Conservation (phyloP, 2,888 invertebrate genomes). For the Erebia ligea region DNA sequence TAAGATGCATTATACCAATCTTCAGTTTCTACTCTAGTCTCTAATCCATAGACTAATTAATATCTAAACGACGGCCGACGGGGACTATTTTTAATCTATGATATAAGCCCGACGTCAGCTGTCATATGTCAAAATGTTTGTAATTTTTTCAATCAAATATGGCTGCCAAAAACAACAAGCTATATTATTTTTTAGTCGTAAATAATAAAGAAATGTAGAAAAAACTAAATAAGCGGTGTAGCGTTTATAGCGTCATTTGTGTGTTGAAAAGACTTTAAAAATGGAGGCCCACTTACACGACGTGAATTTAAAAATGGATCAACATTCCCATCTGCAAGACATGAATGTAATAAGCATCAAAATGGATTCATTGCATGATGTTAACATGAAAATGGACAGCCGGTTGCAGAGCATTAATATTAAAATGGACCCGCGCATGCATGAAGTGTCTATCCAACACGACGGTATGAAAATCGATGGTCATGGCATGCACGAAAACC, state of each 20-base stretch:
- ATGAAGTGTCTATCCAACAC: conserved; percentile 34
- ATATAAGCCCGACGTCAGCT: background rate
- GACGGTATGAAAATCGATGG: conserved; percentile 26
- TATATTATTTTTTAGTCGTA: conserved; percentile 26
- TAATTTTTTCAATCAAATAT: conserved; percentile 29
- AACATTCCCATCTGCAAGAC: conserved; percentile 41
- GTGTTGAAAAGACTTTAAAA: background rate
- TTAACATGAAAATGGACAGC: conserved; percentile 30
- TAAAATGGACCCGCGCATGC: conserved; percentile 35
- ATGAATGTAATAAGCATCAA: conserved; percentile 37
- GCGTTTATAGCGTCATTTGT: background rate
- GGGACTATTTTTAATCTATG: background rate
- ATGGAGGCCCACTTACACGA: conserved; percentile 30
- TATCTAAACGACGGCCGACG: too few species aligned
- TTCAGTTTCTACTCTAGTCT: too few species aligned
- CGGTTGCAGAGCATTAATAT: conserved; percentile 34
- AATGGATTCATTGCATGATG: conserved; percentile 36
- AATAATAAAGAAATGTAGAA: conserved; percentile 34
- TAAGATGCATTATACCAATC: too few species aligned
- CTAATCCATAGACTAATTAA: too few species aligned
- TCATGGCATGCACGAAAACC: conserved; percentile 8
- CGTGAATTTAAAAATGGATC: conserved; percentile 42
- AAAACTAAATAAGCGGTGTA: background rate
- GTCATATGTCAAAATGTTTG: conserved; percentile 23
- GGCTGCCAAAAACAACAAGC: conserved; percentile 34